A percentile compares a stretch with the other conserved stretches of the same genome.
phyloP scores from a whole-genome alignment of 2,113 vertebrate species.

The Brachyhypopomus gauderio region DNA sequence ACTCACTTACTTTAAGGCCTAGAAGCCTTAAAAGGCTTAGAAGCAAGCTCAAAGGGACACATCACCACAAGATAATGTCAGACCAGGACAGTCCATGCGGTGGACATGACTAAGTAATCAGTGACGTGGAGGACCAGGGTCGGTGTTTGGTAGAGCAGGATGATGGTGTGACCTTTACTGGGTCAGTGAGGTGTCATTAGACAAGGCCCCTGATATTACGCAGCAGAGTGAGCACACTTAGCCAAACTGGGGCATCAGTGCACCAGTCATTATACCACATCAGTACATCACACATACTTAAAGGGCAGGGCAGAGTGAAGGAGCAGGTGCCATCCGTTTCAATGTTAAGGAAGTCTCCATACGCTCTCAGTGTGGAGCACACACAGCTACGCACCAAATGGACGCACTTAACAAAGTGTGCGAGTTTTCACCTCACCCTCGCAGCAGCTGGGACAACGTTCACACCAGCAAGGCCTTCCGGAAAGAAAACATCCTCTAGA shows the following conservation, averaged over 20 bases:
- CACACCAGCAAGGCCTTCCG: neutral
- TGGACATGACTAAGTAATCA: slow-evolving; percentile 32
- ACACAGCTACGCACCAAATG: slow-evolving; percentile 33
- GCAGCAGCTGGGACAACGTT: slow-evolving; percentile 40
- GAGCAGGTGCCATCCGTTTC: slow-evolving; percentile 26
- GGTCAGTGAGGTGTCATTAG: slow-evolving; percentile 18
- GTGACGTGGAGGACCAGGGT: neutral
- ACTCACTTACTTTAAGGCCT: neutral
- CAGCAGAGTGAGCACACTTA: neutral
- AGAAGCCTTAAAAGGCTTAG: neutral
- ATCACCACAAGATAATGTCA: slow-evolving; percentile 25
- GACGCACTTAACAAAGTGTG: slow-evolving; percentile 17
- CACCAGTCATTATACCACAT: slow-evolving; percentile 26
- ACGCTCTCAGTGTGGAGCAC: neutral
- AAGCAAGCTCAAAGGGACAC: slow-evolving; percentile 11
- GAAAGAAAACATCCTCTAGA: neutral
- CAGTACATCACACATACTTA: slow-evolving; percentile 10
- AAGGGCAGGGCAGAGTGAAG: slow-evolving; percentile 3
- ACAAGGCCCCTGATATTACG: slow-evolving; percentile 14
- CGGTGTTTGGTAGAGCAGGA: slow-evolving; percentile 24
- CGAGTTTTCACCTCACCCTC: slow-evolving; percentile 2
- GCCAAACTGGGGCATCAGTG: slow-evolving; percentile 4
- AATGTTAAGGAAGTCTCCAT: neutral
- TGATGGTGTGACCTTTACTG: slow-evolving; percentile 10
- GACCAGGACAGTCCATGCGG: neutral